A percentile compares a stretch with the other conserved stretches of the same genome.
Conservation (phyloP, 37 sponge, comb jelly and placozoan species). For the Cladorhizidae sp. region DNA sequence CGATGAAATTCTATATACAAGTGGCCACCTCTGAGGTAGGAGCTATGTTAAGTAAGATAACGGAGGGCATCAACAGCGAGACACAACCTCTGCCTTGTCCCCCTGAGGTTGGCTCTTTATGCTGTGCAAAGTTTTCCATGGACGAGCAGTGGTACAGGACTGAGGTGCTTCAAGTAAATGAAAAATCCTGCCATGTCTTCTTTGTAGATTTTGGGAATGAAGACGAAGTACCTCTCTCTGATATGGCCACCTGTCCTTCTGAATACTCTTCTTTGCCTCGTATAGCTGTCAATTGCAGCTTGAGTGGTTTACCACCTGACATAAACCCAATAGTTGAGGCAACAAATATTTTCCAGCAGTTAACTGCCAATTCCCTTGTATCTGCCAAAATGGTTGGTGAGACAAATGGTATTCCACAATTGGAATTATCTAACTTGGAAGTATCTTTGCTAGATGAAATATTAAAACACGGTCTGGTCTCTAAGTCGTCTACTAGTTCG, state of each 20-base stretch:
- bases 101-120: slow-evolving; percentile 38
- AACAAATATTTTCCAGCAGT: too few species aligned
- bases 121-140: slow-evolving; percentile 48
- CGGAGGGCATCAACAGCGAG: neutral
- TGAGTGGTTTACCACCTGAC: neutral
- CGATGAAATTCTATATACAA: neutral
- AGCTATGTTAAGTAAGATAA: neutral
- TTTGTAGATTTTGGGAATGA: slow-evolving; percentile 56
- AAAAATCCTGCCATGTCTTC: neutral
- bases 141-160: slow-evolving; percentile 67
- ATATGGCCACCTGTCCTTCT: slow-evolving; percentile 3
- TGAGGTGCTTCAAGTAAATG: neutral
- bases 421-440: neutral
- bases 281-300: slow-evolving; percentile 15
- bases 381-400: neutral
- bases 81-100: neutral
- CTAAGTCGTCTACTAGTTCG: neutral
- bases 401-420: neutral
- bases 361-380: neutral
- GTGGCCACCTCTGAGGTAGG: neutral
- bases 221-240: neutral
- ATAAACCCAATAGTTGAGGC: neutral
- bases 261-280: neutral
- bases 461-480: neutral
- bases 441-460: neutral